Evolutionary conservation across 2,113 vertebrate species (phyloP).

Genomic region (Psilopogon haemacephalus): DNA sequence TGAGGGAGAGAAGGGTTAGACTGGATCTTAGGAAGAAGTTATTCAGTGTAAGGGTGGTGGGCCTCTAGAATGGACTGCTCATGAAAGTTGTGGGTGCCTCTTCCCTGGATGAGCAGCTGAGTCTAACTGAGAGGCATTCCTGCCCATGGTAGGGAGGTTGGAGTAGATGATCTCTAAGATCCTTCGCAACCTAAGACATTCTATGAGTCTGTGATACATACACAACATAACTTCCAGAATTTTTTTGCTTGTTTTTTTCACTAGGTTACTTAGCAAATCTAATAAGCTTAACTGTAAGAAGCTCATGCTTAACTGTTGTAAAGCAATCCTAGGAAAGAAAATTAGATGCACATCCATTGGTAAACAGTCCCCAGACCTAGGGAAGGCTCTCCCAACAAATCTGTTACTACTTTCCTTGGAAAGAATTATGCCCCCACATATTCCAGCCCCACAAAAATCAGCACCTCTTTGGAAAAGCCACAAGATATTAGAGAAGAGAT

Average conservation of each 20-base stretch:
- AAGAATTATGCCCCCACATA: background rate
- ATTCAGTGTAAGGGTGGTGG: no score
- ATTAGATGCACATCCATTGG: fast-evolving
- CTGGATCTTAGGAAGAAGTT: no score
- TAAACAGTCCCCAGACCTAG: background rate
- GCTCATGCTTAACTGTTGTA: background rate
- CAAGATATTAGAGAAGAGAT: no score
- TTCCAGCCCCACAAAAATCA: background rate
- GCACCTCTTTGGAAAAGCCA: background rate
- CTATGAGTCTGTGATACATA: no score
- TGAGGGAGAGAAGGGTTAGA: no score
- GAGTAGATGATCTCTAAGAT: no score
- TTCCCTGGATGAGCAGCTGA: no score
- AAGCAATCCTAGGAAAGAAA: background rate
- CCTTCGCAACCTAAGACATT: no score
- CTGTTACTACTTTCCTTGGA: background rate
- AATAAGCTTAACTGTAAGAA: background rate
- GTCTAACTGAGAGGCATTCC: no score
- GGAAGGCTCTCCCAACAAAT: background rate
- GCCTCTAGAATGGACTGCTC: no score
- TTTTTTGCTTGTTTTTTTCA: background rate
- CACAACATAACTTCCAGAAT: background rate
- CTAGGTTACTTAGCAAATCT: background rate
- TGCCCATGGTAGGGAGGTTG: no score
- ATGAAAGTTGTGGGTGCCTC: no score